A percentile compares a stretch with the other conserved stretches of the same genome.
Conservation (phyloP, 2,113 vertebrate genomes). For the Albula glossodonta region DNA sequence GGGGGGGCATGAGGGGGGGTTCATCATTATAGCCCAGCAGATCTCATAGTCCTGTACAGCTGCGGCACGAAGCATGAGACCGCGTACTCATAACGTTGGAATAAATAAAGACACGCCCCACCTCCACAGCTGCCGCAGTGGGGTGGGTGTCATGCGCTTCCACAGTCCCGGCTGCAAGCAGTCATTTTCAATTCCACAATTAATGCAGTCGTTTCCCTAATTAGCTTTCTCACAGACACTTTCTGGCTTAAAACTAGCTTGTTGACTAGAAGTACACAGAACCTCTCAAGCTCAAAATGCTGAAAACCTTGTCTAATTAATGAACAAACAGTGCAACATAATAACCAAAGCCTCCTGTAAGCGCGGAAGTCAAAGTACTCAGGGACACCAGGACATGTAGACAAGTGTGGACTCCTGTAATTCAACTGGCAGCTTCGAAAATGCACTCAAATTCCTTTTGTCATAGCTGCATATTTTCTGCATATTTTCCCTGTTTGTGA, state of each 20-base stretch:
- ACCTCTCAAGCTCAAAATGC: slow-evolving; percentile 19
- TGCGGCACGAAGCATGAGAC: not conserved
- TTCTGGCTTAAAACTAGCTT: not conserved
- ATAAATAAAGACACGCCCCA: not conserved
- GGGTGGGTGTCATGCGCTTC: not conserved
- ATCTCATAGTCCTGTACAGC: not conserved
- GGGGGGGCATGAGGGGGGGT: not conserved
- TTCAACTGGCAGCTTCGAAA: not conserved
- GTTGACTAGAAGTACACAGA: slow-evolving; percentile 17
- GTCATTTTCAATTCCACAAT: slow-evolving; percentile 49
- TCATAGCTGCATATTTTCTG: not conserved
- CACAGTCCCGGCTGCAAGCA: not conserved
- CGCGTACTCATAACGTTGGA: not conserved
- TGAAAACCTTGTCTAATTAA: slow-evolving; percentile 35
- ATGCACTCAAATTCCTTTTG: not conserved
- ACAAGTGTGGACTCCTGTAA: not conserved
- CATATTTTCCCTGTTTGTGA: no score
- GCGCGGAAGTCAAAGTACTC: not conserved
- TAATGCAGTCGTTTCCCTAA: slow-evolving; percentile 57
- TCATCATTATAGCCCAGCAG: slow-evolving; percentile 3
- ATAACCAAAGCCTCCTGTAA: not conserved
- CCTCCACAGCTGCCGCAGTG: not conserved
- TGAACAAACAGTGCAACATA: not conserved
- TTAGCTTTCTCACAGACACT: slow-evolving; percentile 44
- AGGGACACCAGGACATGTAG: not conserved